These are phyloP conservation scores for Branchinecta sandiegonensis DNA, from an alignment of 2,888 invertebrate species.

Conservation along the genomic window DNA sequence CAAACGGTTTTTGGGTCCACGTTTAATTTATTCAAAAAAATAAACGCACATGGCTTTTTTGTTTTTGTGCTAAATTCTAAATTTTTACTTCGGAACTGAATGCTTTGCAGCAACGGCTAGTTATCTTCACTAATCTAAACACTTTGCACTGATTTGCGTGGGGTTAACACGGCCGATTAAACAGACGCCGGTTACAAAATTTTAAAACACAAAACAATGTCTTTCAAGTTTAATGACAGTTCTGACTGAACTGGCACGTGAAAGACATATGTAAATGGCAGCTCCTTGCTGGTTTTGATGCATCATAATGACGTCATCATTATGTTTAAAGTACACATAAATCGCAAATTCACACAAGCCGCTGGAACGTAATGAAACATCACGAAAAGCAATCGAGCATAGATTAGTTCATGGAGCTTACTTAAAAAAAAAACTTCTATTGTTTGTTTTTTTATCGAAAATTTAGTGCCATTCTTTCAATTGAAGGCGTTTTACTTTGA, in stretches of 20 bases:
- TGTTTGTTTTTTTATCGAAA: too few species aligned
- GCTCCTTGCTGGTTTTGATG: slow-evolving; percentile 17
- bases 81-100: slow-evolving; percentile 2
- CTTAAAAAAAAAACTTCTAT: too few species aligned
- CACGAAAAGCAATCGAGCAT: too few species aligned
- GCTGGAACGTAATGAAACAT: too few species aligned
- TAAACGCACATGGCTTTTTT: not conserved
- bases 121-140: not conserved
- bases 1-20: too few species aligned
- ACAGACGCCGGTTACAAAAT: not conserved
- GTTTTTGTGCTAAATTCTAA: not conserved
- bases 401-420: too few species aligned
- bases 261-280: slow-evolving; percentile 16
- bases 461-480: too few species aligned
- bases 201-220: slow-evolving; percentile 2
- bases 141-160: slow-evolving; percentile 15
- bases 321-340: not conserved
- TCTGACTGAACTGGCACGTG: slow-evolving; percentile 4
- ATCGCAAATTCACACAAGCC: too few species aligned
- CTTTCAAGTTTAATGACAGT: slow-evolving; percentile 7
- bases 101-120: slow-evolving; percentile 7
- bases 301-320: slow-evolving; percentile 16
- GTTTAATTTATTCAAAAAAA: too few species aligned
- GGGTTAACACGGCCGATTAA: slow-evolving; percentile 6
- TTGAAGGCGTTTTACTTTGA: too few species aligned